These are phyloP conservation scores for Caenorhabditis doughertyi DNA, from an alignment of 2,888 invertebrate genomes.

Conservation along the genomic window DNA sequence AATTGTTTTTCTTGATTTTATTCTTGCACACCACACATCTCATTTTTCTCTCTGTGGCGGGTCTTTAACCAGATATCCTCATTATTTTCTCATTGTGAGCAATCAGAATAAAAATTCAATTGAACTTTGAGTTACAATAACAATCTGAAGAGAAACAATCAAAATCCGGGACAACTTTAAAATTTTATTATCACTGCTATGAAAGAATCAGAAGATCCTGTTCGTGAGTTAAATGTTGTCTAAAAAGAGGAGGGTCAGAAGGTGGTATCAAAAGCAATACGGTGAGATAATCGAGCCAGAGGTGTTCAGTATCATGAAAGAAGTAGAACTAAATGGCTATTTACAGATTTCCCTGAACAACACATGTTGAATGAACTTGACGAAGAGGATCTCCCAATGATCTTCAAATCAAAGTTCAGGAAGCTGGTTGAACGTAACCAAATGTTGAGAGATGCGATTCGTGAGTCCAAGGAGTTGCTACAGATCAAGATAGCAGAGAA, in stretches of 20 bases:
- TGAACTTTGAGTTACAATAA: slow-evolving; percentile 1
- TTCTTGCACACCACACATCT: not conserved
- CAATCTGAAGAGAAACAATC: not conserved
- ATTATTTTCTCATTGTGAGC: not conserved
- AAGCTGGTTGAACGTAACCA: slow-evolving; percentile 25
- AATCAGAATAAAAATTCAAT: not conserved
- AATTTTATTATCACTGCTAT: not conserved
- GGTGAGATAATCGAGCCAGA: not conserved
- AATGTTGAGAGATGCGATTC: slow-evolving; percentile 3
- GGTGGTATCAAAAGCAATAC: slow-evolving; percentile 44
- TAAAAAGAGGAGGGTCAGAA: slow-evolving; percentile 23
- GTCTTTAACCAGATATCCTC: not conserved
- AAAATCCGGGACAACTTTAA: not conserved
- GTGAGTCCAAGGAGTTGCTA: not conserved
- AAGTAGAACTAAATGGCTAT: too few species aligned
- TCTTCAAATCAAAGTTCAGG: slow-evolving; percentile 22
- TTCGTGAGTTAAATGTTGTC: slow-evolving; percentile 28
- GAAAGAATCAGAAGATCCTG: not conserved
- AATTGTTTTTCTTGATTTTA: slow-evolving; percentile 1
- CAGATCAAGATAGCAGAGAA: slow-evolving; percentile 15
- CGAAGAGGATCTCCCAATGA: slow-evolving; percentile 9
- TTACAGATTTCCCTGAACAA: slow-evolving; percentile 24
- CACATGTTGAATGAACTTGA: slow-evolving; percentile 12
- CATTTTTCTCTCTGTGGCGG: slow-evolving; percentile 1
- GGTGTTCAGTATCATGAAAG: too few species aligned